Base-by-base conservation (phyloP, 2,888 invertebrate species). In the Petrophora chlorosata region DNA sequence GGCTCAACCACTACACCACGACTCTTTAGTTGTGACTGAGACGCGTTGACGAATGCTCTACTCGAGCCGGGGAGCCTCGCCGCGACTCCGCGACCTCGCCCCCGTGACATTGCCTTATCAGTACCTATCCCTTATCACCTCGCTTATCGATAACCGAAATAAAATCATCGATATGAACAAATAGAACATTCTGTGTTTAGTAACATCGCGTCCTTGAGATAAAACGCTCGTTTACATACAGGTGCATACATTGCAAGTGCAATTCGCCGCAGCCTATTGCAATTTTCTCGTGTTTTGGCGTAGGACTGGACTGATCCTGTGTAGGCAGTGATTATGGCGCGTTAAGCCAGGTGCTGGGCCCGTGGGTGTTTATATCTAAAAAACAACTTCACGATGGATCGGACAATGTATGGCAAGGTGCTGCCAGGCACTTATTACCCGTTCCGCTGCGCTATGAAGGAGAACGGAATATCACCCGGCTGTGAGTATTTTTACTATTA, bases 381-480 rank as follows among this genome's bases (percentile, higher is more conserved):
- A 83, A 76, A 76, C 79, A 73, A 71, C 75, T 71, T 66, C 67
- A 71, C 74, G 79, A 89, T 97, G 96, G 96, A 97, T 92, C 93
- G 96, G 79, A 95, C 96, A 81, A 96, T 96, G 96, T 97, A 97
- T 82, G 96, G 96, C 64, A 96, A 96, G 91, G 92, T 96, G 76
- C 93, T 94, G 79, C 96, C 95, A 42, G 95, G 96, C 71, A 95
- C 94, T 76, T 93, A 96, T 83, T 95, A 96, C 73, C 96, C 97
- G 40, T 97, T 95, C 85, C 93, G 96, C 84, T 96, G 96, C 81
- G 94, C 95, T 41, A 92, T 95, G 80, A 95, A 92, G 82, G 92
- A 94, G 87, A 95, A 95, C 87, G 96, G 95, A 74, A 95, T 95
- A 63, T 93, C 94, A 70, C 96, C 96, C 67, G 96, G 95, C 91